A percentile compares a stretch with the other conserved stretches of the same genome.
These are phyloP conservation scores for Dendronephthya gigantea DNA, from an alignment of 64 coral and sea anemone genomes.

Conservation along the genomic window DNA sequence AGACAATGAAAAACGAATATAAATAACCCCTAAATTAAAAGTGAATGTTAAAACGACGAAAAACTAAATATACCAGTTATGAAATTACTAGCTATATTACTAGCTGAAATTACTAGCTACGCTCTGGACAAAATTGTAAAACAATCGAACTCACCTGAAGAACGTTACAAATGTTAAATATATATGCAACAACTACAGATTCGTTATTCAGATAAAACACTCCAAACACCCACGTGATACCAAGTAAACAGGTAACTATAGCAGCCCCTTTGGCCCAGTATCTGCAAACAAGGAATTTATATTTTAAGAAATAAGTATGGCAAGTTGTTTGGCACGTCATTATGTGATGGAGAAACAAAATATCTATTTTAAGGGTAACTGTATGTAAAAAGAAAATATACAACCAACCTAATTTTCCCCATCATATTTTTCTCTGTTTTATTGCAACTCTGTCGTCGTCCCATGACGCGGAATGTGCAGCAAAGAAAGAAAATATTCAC, in stretches of 20 bases:
- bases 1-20: constrained; percentile 92
- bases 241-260: constrained; percentile 75
- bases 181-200: constrained; percentile 69
- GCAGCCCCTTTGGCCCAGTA: constrained; percentile 85
- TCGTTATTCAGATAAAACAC: constrained; percentile 55
- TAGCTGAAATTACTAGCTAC: too few species aligned
- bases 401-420: not conserved
- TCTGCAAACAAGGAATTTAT: constrained; percentile 22
- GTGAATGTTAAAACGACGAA: not conserved
- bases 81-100: too few species aligned
- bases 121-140: not conserved
- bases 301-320: too few species aligned
- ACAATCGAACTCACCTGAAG: constrained; percentile 47
- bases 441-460: not conserved
- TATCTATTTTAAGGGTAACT: not conserved
- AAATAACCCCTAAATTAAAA: constrained; percentile 62
- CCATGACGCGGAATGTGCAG: constrained; percentile 5
- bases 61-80: not conserved
- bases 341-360: not conserved
- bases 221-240: constrained; percentile 84
- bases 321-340: not conserved
- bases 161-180: constrained; percentile 89
- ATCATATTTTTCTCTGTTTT: not conserved
- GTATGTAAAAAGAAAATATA: not conserved
- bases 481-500: constrained; percentile 10